A percentile compares a stretch with the other conserved stretches of the same genome.
Conservation (phyloP, 1,140 invertebrate genomes). For the Acromyrmex echinatior region DNA sequence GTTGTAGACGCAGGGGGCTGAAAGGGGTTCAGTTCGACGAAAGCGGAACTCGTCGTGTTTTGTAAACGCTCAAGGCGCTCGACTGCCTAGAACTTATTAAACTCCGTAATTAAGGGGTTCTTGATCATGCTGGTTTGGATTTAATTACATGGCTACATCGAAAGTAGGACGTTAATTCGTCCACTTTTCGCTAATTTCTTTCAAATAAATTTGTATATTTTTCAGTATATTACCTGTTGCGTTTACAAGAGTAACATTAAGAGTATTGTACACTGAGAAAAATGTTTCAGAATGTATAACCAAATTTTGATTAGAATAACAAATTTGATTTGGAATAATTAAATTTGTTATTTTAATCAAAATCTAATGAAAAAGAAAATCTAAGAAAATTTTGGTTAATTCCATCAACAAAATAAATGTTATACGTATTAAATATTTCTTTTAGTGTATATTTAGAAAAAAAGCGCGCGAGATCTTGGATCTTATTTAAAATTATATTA, state of each 20-base stretch:
- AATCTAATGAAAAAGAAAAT: neutral
- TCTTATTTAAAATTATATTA: neutral
- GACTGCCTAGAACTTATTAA: constrained; percentile 59
- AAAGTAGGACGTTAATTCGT: constrained; percentile 52
- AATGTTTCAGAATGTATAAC: no score
- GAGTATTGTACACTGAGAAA: no score
- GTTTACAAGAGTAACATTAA: constrained; percentile 1
- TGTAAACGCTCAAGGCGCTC: constrained; percentile 62
- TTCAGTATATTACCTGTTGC: constrained; percentile 25
- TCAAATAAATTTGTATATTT: constrained; percentile 4
- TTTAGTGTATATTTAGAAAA: neutral
- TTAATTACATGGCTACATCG: constrained; percentile 66
- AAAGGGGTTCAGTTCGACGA: constrained; percentile 10
- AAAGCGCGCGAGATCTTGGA: neutral
- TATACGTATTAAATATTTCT: no score
- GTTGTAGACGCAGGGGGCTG: constrained; percentile 6
- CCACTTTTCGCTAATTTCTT: constrained; percentile 46
- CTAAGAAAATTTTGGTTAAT: neutral
- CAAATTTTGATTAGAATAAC: no score
- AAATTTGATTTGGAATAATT: no score
- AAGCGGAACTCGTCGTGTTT: constrained; percentile 53
- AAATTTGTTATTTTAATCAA: no score
- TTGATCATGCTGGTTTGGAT: constrained; percentile 74
- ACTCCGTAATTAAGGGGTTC: constrained; percentile 71
- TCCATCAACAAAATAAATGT: no score